phyloP scores from a whole-genome alignment of 2,797 vertebrate species.

The Cossypha niveicapilla region DNA sequence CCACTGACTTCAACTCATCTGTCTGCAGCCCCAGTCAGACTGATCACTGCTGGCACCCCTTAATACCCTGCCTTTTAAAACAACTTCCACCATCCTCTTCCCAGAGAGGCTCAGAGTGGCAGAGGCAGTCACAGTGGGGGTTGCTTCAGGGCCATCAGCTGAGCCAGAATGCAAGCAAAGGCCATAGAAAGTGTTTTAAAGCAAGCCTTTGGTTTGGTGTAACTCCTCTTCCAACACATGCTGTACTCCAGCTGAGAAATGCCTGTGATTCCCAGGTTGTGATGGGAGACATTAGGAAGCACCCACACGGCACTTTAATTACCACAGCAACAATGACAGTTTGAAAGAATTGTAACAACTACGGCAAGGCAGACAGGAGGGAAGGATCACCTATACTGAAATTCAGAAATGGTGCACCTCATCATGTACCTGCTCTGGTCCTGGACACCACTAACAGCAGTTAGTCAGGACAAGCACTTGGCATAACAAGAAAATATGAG shows the following conservation, averaged over 20 bases:
- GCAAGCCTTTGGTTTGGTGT: not conserved
- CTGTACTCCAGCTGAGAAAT: not conserved
- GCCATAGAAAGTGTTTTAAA: not conserved
- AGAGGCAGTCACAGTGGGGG: rapidly evolving
- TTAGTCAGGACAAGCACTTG: not conserved
- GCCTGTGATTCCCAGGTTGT: not conserved
- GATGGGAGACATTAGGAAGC: not conserved
- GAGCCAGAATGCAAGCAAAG: not conserved
- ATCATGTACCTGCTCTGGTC: constrained; percentile 6
- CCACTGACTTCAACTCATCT: not conserved
- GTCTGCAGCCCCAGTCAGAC: not conserved
- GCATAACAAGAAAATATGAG: not conserved
- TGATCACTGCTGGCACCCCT: not conserved
- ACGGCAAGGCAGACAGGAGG: constrained; percentile 6
- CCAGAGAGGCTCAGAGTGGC: not conserved
- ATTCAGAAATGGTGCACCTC: not conserved
- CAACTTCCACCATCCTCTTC: not conserved
- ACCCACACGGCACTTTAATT: constrained; percentile 21
- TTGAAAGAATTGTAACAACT: constrained; percentile 16
- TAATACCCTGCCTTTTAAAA: not conserved
- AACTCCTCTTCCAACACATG: not conserved
- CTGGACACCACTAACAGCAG: constrained; percentile 1
- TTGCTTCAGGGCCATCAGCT: not conserved
- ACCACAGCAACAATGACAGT: not conserved
- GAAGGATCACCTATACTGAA: constrained; percentile 16